phyloP scores from a whole-genome alignment of 2,113 vertebrate species.

The Acrocephalus arundinaceus region DNA sequence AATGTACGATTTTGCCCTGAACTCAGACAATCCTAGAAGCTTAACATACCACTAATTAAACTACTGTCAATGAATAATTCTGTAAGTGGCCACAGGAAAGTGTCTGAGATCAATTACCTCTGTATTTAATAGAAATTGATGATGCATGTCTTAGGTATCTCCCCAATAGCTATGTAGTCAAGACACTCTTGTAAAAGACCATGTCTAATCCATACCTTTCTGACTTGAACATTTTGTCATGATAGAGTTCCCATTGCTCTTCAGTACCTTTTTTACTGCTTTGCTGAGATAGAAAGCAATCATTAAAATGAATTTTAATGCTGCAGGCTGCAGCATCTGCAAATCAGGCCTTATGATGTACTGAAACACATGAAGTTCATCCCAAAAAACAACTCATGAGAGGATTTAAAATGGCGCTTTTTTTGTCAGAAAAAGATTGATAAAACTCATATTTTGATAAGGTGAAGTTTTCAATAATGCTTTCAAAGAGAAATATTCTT shows the following conservation, averaged over 20 bases:
- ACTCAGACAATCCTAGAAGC: not conserved
- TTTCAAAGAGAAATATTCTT: not conserved
- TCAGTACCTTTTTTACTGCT: not conserved
- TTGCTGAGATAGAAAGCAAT: not conserved
- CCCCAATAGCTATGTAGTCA: not conserved
- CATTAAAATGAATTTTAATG: not conserved
- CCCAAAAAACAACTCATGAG: not conserved
- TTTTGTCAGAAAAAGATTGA: not conserved
- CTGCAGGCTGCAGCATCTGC: not conserved
- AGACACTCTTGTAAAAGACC: not conserved
- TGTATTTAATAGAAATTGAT: not conserved
- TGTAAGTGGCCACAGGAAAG: not conserved
- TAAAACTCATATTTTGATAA: not conserved
- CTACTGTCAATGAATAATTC: not conserved
- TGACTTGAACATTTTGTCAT: not conserved
- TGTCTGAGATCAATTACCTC: not conserved
- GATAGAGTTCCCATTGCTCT: not conserved
- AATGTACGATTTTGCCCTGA: fast-evolving
- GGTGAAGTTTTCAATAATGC: not conserved
- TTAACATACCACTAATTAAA: not conserved
- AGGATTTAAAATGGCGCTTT: not conserved
- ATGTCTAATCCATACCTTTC: not conserved
- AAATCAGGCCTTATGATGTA: not conserved
- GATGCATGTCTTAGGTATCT: not conserved
- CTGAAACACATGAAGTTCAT: not conserved